phyloP scores from a whole-genome alignment of 92 coral and sea anemone species.

The Parazoanthus darwini region DNA sequence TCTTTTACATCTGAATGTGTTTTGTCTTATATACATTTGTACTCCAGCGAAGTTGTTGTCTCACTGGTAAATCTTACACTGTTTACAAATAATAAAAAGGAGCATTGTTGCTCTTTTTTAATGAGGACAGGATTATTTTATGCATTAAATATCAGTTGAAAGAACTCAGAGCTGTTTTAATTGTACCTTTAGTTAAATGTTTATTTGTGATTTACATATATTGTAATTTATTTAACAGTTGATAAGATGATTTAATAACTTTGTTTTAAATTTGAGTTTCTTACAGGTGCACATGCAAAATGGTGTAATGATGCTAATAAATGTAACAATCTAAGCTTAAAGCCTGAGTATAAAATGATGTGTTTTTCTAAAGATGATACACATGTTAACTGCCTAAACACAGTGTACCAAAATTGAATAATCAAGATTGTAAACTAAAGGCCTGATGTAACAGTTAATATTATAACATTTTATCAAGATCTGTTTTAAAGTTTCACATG shows the following conservation, averaged over 20 bases:
- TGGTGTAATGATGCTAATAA: background rate
- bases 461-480: too few relatives aligned
- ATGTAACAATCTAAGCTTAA: conserved; percentile 16
- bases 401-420: too few relatives aligned
- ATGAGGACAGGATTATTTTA: background rate
- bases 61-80: too few relatives aligned
- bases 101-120: background rate
- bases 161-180: background rate
- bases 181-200: background rate
- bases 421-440: too few relatives aligned
- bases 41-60: background rate
- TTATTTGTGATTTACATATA: background rate
- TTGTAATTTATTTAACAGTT: background rate
- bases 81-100: background rate
- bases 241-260: background rate
- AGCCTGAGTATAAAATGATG: background rate
- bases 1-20: background rate
- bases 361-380: background rate
- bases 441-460: too few relatives aligned
- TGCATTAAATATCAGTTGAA: background rate
- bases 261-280: conserved; percentile 31
- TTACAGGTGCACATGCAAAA: conserved; percentile 22
- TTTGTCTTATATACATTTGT: background rate
- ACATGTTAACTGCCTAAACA: too few relatives aligned
- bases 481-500: too few relatives aligned